Percentiles rank a stretch among this genome's conserved stretches.
phyloP scores from a whole-genome alignment of 2,113 vertebrate species.

The pig (Sus scrofa) region T2T-Sscrofa CM000828.6:29247001-29247500 shows the following conservation, averaged over 20 bases:
- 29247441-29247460: conserved; percentile 27
- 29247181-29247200: too few relatives aligned
- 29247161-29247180: too few relatives aligned
- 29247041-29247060: not conserved
- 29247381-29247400: conserved; percentile 42
- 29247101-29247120: too few relatives aligned
- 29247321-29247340: not conserved
- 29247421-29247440: not conserved
- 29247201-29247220: too few relatives aligned
- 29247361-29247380: not conserved
- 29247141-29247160: too few relatives aligned
- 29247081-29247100: too few relatives aligned
- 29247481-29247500: conserved; percentile 37
- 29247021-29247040: not conserved
- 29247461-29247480: not conserved
- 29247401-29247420: not conserved
- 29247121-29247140: too few relatives aligned
- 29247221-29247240: too few relatives aligned
- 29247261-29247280: too few relatives aligned
- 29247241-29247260: too few relatives aligned
- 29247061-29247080: not conserved
- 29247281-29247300: too few relatives aligned
- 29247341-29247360: conserved; percentile 7
- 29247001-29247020: too few relatives aligned
- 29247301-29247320: not conserved